Evolutionary conservation across 1,140 invertebrate genomes (phyloP).

Genomic region (Meloidogyne exigua): DNA sequence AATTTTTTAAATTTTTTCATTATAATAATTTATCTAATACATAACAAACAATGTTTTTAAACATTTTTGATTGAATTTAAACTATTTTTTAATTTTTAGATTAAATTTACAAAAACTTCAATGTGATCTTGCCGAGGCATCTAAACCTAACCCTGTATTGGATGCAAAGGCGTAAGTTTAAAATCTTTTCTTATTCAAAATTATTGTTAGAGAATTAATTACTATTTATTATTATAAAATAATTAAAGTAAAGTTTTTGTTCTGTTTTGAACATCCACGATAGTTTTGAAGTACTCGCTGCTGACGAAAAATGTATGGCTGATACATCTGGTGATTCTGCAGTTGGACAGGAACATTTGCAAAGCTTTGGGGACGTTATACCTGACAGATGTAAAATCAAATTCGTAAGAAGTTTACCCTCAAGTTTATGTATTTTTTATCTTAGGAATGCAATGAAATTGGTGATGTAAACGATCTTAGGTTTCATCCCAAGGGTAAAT

Average conservation of each 20-base stretch:
- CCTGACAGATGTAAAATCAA: constrained; percentile 40
- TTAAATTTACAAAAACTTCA: constrained; percentile 30
- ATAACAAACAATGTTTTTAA: no score
- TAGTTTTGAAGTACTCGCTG: constrained; percentile 29
- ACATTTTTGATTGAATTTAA: no score
- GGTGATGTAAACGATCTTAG: constrained; percentile 46
- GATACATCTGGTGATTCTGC: constrained; percentile 8
- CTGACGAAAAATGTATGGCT: constrained; percentile 1
- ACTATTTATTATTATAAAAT: neutral
- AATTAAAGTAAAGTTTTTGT: constrained; percentile 22
- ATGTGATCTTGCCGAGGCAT: constrained; percentile 32
- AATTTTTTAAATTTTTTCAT: constrained; percentile 10
- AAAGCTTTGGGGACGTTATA: constrained; percentile 33
- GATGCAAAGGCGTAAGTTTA: constrained; percentile 39
- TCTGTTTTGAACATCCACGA: constrained; percentile 21
- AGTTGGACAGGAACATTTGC: constrained; percentile 10
- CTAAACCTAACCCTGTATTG: constrained; percentile 30
- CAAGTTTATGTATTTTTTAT: neutral
- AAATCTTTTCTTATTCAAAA: constrained; percentile 14
- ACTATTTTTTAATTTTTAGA: constrained; percentile 21
- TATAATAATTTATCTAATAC: no score
- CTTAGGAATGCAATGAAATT: constrained; percentile 46
- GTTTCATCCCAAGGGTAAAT: constrained; percentile 44
- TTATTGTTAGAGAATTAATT: no score
- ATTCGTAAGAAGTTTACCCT: constrained; percentile 31